Percentiles rank a stretch among this genome's conserved stretches.
These are phyloP conservation scores for Sebastes hubbsi DNA, from an alignment of 2,797 vertebrate species.

Conservation along the genomic window DNA sequence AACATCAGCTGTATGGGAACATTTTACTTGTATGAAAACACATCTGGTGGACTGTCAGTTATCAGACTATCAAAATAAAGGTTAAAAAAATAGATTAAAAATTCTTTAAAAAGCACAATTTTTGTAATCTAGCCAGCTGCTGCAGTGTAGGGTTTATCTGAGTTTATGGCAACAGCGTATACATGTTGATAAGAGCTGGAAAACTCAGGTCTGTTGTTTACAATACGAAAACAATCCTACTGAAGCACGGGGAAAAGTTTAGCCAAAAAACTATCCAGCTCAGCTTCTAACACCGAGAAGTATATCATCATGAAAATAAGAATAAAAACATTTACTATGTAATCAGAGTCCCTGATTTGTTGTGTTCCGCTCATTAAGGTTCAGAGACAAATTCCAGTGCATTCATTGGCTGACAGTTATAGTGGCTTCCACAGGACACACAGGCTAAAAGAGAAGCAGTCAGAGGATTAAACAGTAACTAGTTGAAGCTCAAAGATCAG, in stretches of 20 bases:
- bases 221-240: background rate
- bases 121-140: no score
- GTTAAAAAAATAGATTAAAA: no score
- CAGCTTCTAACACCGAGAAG: no score
- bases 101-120: no score
- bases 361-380: no score
- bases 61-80: no score
- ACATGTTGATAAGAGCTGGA: background rate
- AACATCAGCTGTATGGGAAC: no score
- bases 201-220: background rate
- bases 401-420: background rate
- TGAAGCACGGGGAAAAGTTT: no score
- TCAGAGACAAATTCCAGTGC: background rate
- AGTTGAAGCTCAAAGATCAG: slow-evolving; percentile 45
- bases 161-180: background rate
- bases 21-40: no score
- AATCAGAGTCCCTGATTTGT: background rate
- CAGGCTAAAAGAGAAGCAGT: slow-evolving; percentile 10
- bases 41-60: no score
- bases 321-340: background rate
- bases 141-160: background rate
- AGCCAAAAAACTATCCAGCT: no score
- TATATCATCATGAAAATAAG: no score
- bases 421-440: background rate
- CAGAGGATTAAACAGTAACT: slow-evolving; percentile 30